phyloP scores from a whole-genome alignment of 2,797 vertebrate species.

The Protosalanx chinensis region DNA sequence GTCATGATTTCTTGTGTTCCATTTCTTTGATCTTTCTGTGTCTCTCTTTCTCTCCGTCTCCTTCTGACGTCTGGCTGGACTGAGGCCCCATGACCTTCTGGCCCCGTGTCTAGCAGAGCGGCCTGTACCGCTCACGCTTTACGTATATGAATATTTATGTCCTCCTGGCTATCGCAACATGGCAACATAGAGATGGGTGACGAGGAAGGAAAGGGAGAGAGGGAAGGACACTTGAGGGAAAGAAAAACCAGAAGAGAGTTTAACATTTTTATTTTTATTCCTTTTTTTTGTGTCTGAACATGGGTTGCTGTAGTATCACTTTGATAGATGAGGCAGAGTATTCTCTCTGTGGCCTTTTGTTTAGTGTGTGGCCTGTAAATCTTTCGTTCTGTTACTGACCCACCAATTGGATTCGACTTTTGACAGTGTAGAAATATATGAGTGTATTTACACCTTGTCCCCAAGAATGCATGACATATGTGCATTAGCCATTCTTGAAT shows the following conservation, averaged over 20 bases:
- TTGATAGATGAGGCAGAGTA: background rate
- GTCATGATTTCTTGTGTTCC: background rate
- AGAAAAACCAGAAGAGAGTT: background rate
- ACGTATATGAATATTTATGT: slow-evolving; percentile 82
- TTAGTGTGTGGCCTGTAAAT: background rate
- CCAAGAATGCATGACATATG: slow-evolving; percentile 60
- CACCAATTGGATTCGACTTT: slow-evolving; percentile 38
- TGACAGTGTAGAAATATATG: slow-evolving; percentile 58
- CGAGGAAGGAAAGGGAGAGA: background rate
- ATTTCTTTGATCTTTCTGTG: slow-evolving; percentile 3
- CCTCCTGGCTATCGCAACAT: slow-evolving; percentile 66
- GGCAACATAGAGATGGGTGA: slow-evolving; percentile 30
- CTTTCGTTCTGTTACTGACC: slow-evolving; percentile 33
- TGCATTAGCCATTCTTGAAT: slow-evolving; percentile 56
- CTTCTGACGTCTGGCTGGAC: slow-evolving; percentile 44
- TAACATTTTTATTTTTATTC: background rate
- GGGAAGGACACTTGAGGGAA: background rate
- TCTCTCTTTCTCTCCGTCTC: slow-evolving; percentile 21
- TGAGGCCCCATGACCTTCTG: slow-evolving; percentile 55
- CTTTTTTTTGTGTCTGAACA: background rate
- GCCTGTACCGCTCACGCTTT: slow-evolving; percentile 56
- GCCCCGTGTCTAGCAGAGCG: slow-evolving; percentile 58
- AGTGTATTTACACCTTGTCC: slow-evolving; percentile 68
- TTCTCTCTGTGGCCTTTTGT: background rate
- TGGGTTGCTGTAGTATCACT: background rate